Evolutionary conservation across 1,140 invertebrate species (phyloP).

Genomic region (Bactericera cockerelli): DNA sequence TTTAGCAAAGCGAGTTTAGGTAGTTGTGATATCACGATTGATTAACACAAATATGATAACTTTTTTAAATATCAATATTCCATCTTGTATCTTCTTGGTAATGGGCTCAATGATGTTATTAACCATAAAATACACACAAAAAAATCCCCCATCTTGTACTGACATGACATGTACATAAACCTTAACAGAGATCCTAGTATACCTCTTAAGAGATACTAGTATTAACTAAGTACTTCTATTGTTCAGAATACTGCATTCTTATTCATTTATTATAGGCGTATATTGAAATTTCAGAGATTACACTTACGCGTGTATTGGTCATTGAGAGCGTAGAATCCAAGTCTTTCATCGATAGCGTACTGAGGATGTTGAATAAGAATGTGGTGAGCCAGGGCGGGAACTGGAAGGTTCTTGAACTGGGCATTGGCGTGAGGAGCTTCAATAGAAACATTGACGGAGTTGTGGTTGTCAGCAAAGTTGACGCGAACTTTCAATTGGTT

Average conservation of each 20-base stretch:
- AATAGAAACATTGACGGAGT: constrained; percentile 30
- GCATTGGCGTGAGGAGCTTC: constrained; percentile 29
- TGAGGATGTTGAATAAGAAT: constrained; percentile 32
- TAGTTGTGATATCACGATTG: too few species aligned
- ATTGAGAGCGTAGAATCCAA: constrained; percentile 27
- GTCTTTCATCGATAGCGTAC: constrained; percentile 26
- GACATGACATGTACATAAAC: neutral
- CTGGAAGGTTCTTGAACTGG: constrained; percentile 28
- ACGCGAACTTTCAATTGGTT: constrained; percentile 33
- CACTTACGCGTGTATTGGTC: constrained; percentile 33
- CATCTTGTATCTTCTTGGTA: neutral
- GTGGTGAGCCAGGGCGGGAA: constrained; percentile 25
- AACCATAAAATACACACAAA: neutral
- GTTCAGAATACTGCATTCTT: too few species aligned
- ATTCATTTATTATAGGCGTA: neutral
- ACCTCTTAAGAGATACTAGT: too few species aligned
- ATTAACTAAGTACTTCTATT: too few species aligned
- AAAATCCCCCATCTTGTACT: neutral
- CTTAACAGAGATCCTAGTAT: neutral
- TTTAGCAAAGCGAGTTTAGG: too few species aligned
- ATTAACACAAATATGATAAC: too few species aligned
- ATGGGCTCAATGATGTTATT: neutral
- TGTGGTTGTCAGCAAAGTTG: constrained; percentile 29
- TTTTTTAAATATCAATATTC: too few species aligned
- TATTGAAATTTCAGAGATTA: neutral